Base-by-base conservation (phyloP, 23 tunicate genomes). In the Aplidium turbinatum region DNA sequence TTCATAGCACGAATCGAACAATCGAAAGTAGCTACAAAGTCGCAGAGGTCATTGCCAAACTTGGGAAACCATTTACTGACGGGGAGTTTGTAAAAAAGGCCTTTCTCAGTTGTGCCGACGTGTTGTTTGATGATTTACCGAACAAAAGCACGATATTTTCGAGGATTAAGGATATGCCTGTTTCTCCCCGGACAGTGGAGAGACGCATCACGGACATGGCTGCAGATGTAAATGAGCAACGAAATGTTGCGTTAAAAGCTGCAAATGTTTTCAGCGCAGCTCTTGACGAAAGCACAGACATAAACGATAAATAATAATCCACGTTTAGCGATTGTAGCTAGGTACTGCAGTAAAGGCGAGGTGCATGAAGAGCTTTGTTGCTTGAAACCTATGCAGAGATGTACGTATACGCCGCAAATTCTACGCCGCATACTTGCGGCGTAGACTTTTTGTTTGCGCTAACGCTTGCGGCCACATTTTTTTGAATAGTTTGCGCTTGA, bases 141-240 rank as follows among this genome's bases (percentile, higher is more conserved):
- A 75, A 57, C 58, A 75, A 75, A 58, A 57, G 58, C 32, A 39
- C 58, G 70, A 36, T 75, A 50, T 18, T 75, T 34, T 75, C 81
- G 58, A 75, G 81, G 70, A 75, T 75, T 54, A 75, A 58, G 58
- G 32, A 57, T 75, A 58, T 75, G 69, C 81, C 81, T 50, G 81
- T 75, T 31, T 57, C 68, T 75, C 57, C 69, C 22, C 81, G 69
- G 31, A 57, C 81, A 21, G 79, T 73, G 66, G 47, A 73, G 48
- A 50, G 67, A 73, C 79, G 67, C 48, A 29, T 55, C 48, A 50
- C 57, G 48, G 47, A 73, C 79, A 73, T 73, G 79, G 76, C 76
- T 66, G 73, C 73, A 22, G 52, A 66, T 52, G 73, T 66, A 35
- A 66, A 66, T 22, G 30, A 26, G 62, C 77, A 70, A 7, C 46